phyloP scores from a whole-genome alignment of 2,888 invertebrate species.

The Bibio marci region DNA sequence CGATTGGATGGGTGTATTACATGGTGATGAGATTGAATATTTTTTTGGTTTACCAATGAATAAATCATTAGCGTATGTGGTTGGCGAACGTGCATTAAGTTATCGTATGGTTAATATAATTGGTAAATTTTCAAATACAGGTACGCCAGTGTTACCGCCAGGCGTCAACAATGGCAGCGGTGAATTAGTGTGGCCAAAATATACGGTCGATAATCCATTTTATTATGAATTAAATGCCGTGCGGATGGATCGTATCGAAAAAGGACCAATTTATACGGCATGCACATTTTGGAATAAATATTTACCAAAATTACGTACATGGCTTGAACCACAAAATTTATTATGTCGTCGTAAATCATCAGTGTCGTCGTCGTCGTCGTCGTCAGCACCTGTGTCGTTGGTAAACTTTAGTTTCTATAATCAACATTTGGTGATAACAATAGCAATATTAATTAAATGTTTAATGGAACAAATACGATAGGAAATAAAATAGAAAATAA shows the following conservation, averaged over 20 bases:
- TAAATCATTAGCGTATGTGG: constrained; percentile 69
- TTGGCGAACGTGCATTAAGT: constrained; percentile 72
- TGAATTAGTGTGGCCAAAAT: constrained; percentile 64
- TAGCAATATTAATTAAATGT: too few relatives aligned
- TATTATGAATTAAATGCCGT: constrained; percentile 83
- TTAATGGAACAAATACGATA: too few relatives aligned
- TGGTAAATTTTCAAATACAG: constrained; percentile 66
- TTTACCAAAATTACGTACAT: constrained; percentile 70
- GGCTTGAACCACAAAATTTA: constrained; percentile 26
- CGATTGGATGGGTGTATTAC: constrained; percentile 98
- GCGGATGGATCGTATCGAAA: constrained; percentile 37
- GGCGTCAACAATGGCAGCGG: constrained; percentile 26
- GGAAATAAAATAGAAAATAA: too few relatives aligned
- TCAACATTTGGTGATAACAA: too few relatives aligned
- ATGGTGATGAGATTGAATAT: constrained; percentile 95
- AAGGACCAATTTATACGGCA: constrained; percentile 65
- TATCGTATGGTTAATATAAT: constrained; percentile 84
- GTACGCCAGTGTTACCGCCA: constrained; percentile 21
- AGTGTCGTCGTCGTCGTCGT: too few relatives aligned
- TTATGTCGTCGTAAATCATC: too few relatives aligned
- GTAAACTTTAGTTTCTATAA: too few relatives aligned
- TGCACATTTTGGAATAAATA: constrained; percentile 97
- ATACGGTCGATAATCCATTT: constrained; percentile 67
- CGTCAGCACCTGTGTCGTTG: too few relatives aligned
- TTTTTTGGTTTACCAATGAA: constrained; percentile 92